These are phyloP conservation scores for Macropodus opercularis DNA, from an alignment of 2,797 vertebrate species.

Conservation along the genomic window DNA sequence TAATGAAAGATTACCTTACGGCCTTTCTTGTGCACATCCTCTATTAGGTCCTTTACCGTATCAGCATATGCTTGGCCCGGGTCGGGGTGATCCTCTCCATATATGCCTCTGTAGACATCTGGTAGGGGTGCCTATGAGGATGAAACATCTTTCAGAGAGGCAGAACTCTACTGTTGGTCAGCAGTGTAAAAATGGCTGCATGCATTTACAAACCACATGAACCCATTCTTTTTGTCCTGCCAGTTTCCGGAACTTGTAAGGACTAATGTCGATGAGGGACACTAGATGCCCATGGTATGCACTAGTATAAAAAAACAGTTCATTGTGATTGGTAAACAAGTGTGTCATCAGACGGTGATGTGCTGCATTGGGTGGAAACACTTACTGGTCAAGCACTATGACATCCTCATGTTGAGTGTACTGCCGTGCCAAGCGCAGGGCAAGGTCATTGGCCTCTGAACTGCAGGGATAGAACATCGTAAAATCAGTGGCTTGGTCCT, in stretches of 20 bases:
- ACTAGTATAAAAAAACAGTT: constrained; percentile 70
- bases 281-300: constrained; percentile 95
- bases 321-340: constrained; percentile 11
- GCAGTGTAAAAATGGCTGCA: constrained; percentile 9
- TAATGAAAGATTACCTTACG: constrained; percentile 81
- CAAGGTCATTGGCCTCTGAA: constrained; percentile 96
- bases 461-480: constrained; percentile 67
- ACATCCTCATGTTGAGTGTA: constrained; percentile 89
- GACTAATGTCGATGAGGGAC: constrained; percentile 97
- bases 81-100: constrained; percentile 85
- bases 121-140: constrained; percentile 88
- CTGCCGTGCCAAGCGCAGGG: constrained; percentile 89
- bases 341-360: neutral
- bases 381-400: constrained; percentile 93
- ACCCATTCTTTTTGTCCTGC: constrained; percentile 96
- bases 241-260: constrained; percentile 96
- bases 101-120: constrained; percentile 90
- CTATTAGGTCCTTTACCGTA: constrained; percentile 84
- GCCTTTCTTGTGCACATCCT: constrained; percentile 82
- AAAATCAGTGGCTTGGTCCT: neutral
- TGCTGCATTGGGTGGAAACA: constrained; percentile 18
- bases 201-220: constrained; percentile 90
- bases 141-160: constrained; percentile 12
- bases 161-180: constrained; percentile 3
- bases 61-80: constrained; percentile 87